phyloP scores from a whole-genome alignment of 1,140 invertebrate genomes.

The Caenorhabditis tropicalis region DNA sequence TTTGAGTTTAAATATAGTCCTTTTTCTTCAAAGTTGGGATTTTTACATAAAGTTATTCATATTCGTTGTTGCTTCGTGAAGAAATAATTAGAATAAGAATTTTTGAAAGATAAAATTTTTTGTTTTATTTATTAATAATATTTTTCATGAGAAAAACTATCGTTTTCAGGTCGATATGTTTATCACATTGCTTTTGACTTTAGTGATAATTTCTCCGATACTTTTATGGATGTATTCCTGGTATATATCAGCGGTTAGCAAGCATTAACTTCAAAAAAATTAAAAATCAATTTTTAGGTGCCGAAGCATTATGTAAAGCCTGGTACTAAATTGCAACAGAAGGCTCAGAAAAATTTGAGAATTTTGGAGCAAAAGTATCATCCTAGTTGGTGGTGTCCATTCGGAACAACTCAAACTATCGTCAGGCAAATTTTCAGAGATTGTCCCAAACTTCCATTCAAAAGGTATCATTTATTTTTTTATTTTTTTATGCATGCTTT shows the following conservation, averaged over 20 bases:
- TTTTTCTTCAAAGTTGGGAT: too few species aligned
- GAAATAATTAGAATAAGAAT: too few species aligned
- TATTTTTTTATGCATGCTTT: too few species aligned
- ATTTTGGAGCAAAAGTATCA: conserved; percentile 48
- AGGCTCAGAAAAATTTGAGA: neutral
- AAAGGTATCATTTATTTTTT: too few species aligned
- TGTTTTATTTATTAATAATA: too few species aligned
- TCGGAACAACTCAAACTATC: conserved; percentile 52
- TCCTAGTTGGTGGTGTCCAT: conserved; percentile 61
- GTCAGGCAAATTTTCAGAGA: conserved; percentile 49
- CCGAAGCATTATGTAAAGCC: conserved; percentile 47
- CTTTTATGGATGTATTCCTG: conserved; percentile 2
- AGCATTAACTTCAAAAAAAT: neutral
- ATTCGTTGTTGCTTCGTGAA: too few species aligned
- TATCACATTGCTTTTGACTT: neutral
- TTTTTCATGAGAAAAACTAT: too few species aligned
- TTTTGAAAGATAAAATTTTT: too few species aligned
- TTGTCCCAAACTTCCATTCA: conserved; percentile 50
- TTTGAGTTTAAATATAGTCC: neutral
- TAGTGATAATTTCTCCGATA: neutral
- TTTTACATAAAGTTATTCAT: too few species aligned
- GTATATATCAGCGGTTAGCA: neutral
- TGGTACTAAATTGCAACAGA: neutral
- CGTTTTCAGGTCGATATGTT: neutral
- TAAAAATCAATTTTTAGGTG: conserved; percentile 6